Evolutionary conservation across 2,113 vertebrate genomes (phyloP).

Genomic region (Rhodinocichla rosea): DNA sequence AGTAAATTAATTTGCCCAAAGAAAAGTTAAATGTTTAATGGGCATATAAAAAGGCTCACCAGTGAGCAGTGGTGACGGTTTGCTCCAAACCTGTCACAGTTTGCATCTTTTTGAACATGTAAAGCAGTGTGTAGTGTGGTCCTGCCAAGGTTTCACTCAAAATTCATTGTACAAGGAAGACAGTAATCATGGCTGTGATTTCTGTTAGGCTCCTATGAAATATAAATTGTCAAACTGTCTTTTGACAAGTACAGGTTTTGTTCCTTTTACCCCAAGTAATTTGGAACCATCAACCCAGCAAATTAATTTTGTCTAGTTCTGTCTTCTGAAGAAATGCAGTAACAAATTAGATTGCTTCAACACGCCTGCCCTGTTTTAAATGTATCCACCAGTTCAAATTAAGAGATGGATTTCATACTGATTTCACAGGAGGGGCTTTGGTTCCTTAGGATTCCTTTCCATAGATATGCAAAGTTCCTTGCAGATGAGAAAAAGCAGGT

Average conservation of each 20-base stretch:
- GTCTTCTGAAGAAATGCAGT: conserved; percentile 21
- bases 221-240: neutral
- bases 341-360: conserved; percentile 44
- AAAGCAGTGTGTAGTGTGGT: neutral
- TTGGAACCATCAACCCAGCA: conserved; percentile 30
- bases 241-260: neutral
- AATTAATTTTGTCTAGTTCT: conserved; percentile 36
- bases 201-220: neutral
- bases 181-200: neutral
- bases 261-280: conserved; percentile 5
- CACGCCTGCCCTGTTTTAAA: neutral
- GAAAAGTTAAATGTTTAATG: neutral
- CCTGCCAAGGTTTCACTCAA: neutral
- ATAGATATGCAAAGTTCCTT: neutral
- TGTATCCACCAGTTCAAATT: neutral
- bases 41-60: neutral
- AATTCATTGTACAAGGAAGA: neutral
- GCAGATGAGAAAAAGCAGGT: neutral
- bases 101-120: neutral
- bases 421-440: neutral
- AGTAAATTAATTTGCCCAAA: neutral
- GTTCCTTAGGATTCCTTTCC: neutral
- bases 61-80: neutral
- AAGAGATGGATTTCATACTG: neutral
- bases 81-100: neutral